phyloP scores from a whole-genome alignment of 2,797 vertebrate species.

The Babyrousa celebensis region DNA sequence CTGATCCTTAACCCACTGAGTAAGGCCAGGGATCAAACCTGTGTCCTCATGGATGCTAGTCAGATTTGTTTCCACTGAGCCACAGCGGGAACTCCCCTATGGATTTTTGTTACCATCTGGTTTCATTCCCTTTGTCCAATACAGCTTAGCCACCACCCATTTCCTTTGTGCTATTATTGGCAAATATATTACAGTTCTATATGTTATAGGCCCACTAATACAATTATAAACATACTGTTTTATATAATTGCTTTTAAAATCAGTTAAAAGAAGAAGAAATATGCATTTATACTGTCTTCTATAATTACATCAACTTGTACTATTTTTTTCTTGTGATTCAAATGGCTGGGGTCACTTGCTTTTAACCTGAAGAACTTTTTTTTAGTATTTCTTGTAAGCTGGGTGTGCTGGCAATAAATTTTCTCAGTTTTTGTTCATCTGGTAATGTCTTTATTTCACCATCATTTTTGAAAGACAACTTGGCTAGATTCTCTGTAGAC shows the following conservation, averaged over 20 bases:
- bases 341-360: neutral
- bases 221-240: neutral
- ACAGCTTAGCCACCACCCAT: neutral
- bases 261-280: neutral
- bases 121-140: neutral
- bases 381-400: neutral
- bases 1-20: too few species aligned
- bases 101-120: neutral
- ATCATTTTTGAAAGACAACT: neutral
- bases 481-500: neutral
- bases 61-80: too few species aligned
- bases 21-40: too few species aligned
- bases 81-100: neutral
- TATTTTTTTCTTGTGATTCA: neutral
- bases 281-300: neutral
- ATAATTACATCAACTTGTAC: neutral
- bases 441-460: neutral
- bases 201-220: neutral
- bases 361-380: neutral
- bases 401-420: neutral
- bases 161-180: slow-evolving; percentile 2
- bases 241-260: slow-evolving; percentile 1
- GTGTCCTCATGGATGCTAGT: too few species aligned
- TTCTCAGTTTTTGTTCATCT: neutral
- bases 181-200: neutral